Evolutionary conservation across 2,797 vertebrate genomes (phyloP).

Genomic region (Mormyrops boulengeri): DNA sequence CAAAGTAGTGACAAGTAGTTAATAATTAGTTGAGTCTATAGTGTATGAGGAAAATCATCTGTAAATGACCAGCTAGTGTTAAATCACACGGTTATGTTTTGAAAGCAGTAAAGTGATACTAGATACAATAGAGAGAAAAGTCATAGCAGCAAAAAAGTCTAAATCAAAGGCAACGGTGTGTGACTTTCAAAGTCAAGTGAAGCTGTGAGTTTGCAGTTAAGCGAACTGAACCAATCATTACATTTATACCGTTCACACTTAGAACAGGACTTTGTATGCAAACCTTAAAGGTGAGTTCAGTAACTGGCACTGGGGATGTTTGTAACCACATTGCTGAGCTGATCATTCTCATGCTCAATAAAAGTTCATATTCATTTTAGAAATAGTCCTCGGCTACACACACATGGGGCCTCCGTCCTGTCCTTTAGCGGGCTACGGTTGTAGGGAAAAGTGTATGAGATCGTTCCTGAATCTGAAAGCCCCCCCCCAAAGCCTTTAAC

Average conservation of each 20-base stretch:
- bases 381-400: background rate
- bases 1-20: slow-evolving; percentile 5
- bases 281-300: background rate
- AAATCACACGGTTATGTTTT: background rate
- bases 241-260: background rate
- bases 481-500: background rate
- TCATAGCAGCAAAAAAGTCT: slow-evolving; percentile 56
- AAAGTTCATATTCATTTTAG: background rate
- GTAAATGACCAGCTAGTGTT: background rate
- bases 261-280: background rate
- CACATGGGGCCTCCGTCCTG: background rate
- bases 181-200: slow-evolving; percentile 41
- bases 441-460: background rate
- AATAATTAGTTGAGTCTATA: background rate
- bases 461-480: background rate
- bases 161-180: slow-evolving; percentile 54
- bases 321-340: background rate
- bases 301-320: background rate
- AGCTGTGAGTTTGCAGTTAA: slow-evolving; percentile 40
- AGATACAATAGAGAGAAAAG: slow-evolving; percentile 30
- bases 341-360: background rate
- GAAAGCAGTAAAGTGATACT: background rate
- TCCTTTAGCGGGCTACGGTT: background rate
- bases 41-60: background rate
- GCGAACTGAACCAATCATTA: slow-evolving; percentile 33